These are phyloP conservation scores for Calliopum simillimum DNA, from an alignment of 2,888 invertebrate species.

Conservation along the genomic window DNA sequence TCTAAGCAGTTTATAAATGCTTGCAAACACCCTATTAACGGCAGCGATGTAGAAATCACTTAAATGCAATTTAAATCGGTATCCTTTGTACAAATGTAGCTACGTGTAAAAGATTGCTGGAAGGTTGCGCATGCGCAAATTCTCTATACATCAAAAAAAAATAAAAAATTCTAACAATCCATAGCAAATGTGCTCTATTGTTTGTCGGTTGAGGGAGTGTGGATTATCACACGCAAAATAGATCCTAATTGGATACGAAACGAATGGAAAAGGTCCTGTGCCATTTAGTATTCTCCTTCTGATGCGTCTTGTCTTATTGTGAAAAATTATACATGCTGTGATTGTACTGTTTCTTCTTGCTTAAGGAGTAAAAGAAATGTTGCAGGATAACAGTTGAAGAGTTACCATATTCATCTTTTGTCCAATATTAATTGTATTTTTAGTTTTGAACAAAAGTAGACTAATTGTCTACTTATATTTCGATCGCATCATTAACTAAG, in stretches of 20 bases:
- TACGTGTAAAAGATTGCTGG: not conserved
- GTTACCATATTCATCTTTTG: not conserved
- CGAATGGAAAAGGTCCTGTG: constrained; percentile 20
- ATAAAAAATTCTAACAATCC: constrained; percentile 37
- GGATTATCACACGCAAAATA: constrained; percentile 38
- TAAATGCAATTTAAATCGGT: constrained; percentile 24
- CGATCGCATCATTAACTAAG: constrained; percentile 21
- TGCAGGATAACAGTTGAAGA: too few species aligned
- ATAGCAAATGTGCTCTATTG: constrained; percentile 39
- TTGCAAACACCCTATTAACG: constrained; percentile 11
- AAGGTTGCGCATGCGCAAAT: constrained; percentile 26
- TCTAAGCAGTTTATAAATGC: constrained; percentile 31
- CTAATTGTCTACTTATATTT: constrained; percentile 26
- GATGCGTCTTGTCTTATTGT: not conserved
- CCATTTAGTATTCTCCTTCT: not conserved
- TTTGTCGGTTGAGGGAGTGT: constrained; percentile 29
- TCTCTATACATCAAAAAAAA: too few species aligned
- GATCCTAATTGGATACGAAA: constrained; percentile 8
- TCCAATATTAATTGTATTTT: constrained; percentile 12
- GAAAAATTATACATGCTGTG: constrained; percentile 25
- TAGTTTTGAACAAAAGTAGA: constrained; percentile 21
- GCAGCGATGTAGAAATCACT: not conserved
- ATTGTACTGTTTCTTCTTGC: constrained; percentile 41
- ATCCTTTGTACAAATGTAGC: not conserved
- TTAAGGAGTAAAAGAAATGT: too few species aligned